Evolutionary conservation across 2,113 vertebrate genomes (phyloP).

Genomic region (Pollimyrus isidori): DNA sequence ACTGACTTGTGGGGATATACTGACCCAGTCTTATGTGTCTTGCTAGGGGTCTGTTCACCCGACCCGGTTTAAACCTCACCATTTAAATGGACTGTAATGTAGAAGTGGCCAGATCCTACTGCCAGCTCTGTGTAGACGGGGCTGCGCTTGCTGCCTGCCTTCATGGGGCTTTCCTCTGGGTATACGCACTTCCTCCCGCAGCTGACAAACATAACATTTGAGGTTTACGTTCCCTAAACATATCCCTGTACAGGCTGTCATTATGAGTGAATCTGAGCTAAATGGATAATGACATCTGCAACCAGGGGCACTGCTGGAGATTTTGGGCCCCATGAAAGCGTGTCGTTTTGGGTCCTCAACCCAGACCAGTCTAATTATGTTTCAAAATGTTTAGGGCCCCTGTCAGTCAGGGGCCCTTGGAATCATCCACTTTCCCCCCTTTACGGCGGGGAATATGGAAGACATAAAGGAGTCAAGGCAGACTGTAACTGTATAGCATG

Average conservation of each 20-base stretch:
- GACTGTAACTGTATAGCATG: not conserved
- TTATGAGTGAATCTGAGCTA: not conserved
- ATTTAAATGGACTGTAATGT: not conserved
- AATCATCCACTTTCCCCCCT: not conserved
- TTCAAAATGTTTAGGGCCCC: not conserved
- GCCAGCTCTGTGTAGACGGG: not conserved
- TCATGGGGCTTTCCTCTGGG: not conserved
- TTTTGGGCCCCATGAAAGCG: not conserved
- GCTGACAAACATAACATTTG: not conserved
- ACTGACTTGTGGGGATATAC: not conserved
- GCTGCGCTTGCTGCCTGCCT: not conserved
- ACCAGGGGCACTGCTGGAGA: not conserved
- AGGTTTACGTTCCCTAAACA: not conserved
- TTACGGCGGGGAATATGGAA: not conserved
- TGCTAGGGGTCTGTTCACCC: not conserved
- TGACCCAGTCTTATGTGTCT: not conserved
- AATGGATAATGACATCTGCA: not conserved
- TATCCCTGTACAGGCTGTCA: not conserved
- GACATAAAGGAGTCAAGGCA: not conserved
- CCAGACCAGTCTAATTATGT: not conserved
- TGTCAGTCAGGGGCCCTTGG: not conserved
- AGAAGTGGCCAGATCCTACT: not conserved
- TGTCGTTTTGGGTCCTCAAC: not conserved
- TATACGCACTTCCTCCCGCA: not conserved
- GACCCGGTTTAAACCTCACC: not conserved